Evolutionary conservation across 2,113 vertebrate species (phyloP).

Genomic region (Anthoscopus minutus): DNA sequence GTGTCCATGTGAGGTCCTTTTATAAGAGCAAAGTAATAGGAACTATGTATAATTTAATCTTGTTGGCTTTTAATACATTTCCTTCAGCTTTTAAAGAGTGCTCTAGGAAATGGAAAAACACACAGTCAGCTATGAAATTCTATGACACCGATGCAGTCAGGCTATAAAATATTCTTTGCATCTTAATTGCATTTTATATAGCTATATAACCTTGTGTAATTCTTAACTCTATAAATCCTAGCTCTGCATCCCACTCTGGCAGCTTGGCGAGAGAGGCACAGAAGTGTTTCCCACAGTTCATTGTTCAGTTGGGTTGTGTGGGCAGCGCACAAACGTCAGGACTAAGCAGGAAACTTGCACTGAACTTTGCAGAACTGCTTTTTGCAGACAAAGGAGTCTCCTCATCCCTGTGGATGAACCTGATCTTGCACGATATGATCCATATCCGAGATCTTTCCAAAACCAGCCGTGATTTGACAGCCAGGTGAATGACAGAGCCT

Average conservation of each 20-base stretch:
- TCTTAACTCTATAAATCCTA: conserved; percentile 50
- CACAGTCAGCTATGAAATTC: conserved; percentile 53
- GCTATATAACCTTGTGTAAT: conserved; percentile 34
- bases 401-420: neutral
- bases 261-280: neutral
- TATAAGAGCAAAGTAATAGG: conserved; percentile 41
- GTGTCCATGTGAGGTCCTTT: conserved; percentile 48
- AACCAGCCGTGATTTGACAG: neutral
- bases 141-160: conserved; percentile 17
- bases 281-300: conserved; percentile 47
- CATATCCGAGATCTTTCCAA: neutral
- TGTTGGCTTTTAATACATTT: conserved; percentile 41
- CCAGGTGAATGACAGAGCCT: neutral
- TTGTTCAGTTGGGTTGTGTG: neutral
- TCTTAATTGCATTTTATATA: conserved; percentile 59
- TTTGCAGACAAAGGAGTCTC: conserved; percentile 25
- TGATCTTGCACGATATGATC: neutral
- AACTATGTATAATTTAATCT: conserved; percentile 43
- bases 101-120: conserved; percentile 57
- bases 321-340: neutral
- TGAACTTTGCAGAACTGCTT: conserved; percentile 31
- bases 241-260: conserved; percentile 10
- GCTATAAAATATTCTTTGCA: conserved; percentile 29
- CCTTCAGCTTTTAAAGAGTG: conserved; percentile 55
- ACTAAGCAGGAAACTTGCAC: neutral